phyloP scores from a whole-genome alignment of 2,113 vertebrate species.

The Ibidorhyncha struthersii region DNA sequence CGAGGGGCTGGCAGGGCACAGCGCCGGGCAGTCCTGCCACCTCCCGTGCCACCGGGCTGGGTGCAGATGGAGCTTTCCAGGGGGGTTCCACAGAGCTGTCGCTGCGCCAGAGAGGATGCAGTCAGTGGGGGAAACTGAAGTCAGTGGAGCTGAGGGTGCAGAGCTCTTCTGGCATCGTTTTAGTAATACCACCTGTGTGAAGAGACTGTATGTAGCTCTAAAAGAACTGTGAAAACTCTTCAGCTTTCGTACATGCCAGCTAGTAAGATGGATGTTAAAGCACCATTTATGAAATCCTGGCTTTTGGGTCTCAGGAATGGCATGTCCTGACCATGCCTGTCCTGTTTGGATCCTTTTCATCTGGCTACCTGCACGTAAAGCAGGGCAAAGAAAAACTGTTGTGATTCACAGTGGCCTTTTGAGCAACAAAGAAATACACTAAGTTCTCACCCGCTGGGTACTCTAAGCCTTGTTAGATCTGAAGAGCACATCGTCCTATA shows the following conservation, averaged over 20 bases:
- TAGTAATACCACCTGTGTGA: neutral
- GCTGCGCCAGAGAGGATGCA: neutral
- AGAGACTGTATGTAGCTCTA: neutral
- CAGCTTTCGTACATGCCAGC: neutral
- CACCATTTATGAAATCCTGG: neutral
- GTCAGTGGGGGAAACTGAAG: neutral
- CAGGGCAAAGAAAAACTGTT: neutral
- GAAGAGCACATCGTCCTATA: neutral
- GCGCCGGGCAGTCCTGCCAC: neutral
- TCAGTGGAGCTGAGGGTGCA: neutral
- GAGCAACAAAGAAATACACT: neutral
- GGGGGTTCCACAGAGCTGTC: neutral
- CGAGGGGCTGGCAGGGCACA: fast-evolving
- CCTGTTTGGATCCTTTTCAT: neutral
- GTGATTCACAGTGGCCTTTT: neutral
- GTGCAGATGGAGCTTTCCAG: neutral
- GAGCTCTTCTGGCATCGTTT: neutral
- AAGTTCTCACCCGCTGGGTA: neutral
- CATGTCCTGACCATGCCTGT: neutral
- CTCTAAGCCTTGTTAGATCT: neutral
- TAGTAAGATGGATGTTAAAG: neutral
- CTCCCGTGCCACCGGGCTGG: fast-evolving
- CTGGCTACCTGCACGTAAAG: neutral
- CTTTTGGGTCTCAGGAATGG: neutral
- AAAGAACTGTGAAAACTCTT: neutral